Percentiles rank a stretch among this genome's conserved stretches.
These are phyloP conservation scores for Silvanus unidentatus DNA, from an alignment of 2,888 invertebrate species.

Conservation along the genomic window DNA sequence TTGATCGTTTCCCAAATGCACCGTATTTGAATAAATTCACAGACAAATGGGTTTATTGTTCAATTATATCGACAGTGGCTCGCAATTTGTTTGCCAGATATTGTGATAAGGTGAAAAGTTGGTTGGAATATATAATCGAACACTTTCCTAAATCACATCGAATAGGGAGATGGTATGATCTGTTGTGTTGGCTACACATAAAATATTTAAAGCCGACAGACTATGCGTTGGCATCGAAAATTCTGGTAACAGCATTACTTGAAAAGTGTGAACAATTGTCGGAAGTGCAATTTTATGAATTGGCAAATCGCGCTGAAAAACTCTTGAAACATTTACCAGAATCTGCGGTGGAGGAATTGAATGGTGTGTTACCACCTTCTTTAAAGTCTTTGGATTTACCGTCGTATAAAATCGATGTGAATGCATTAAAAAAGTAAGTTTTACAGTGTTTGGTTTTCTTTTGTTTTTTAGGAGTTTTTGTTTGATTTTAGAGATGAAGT, in stretches of 20 bases:
- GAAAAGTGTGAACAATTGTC: slow-evolving; percentile 24
- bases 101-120: slow-evolving; percentile 23
- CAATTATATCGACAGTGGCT: slow-evolving; percentile 4
- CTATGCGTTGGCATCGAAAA: slow-evolving; percentile 38
- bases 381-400: slow-evolving; percentile 20
- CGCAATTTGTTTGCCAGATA: slow-evolving; percentile 15
- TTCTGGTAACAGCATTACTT: slow-evolving; percentile 46
- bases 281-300: slow-evolving; percentile 24
- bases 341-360: too few relatives aligned
- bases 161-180: slow-evolving; percentile 31
- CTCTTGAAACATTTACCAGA: not conserved
- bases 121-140: slow-evolving; percentile 29
- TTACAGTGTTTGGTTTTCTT: not conserved
- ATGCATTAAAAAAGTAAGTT: slow-evolving; percentile 21
- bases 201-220: slow-evolving; percentile 15
- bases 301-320: slow-evolving; percentile 19
- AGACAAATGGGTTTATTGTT: slow-evolving; percentile 23
- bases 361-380: too few relatives aligned
- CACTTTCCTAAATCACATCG: slow-evolving; percentile 19
- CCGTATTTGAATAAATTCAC: slow-evolving; percentile 31
- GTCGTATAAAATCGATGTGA: slow-evolving; percentile 19
- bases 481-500: slow-evolving; percentile 24
- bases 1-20: not conserved
- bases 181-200: slow-evolving; percentile 24
- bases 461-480: not conserved